Conservation (phyloP, 2,797 vertebrate genomes). For the Galagoides demidoff region DNA sequence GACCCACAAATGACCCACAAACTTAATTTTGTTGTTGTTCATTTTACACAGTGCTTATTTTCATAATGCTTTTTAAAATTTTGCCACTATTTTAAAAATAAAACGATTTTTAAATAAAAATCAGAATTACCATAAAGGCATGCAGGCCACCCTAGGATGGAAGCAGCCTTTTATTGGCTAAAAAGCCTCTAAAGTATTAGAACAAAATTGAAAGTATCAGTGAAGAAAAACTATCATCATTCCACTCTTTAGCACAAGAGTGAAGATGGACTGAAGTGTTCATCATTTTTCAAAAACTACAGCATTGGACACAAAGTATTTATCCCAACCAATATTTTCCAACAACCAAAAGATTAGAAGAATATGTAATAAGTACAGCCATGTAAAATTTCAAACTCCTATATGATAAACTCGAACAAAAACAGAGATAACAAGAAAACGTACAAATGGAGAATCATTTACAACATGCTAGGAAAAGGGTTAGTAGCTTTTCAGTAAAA, state of each 20-base stretch:
- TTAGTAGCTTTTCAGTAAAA: neutral
- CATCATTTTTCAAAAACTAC: neutral
- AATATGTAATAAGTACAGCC: neutral
- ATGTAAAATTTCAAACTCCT: neutral
- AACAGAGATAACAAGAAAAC: neutral
- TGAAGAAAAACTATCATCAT: neutral
- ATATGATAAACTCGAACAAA: constrained; percentile 29
- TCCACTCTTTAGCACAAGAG: neutral
- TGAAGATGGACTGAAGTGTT: neutral
- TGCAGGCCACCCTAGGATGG: too few species aligned
- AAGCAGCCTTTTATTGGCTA: neutral
- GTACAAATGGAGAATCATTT: neutral
- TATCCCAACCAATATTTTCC: neutral
- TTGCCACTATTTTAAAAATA: neutral
- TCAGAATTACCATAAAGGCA: neutral
- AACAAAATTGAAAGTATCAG: neutral
- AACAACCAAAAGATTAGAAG: neutral
- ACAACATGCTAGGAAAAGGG: neutral
- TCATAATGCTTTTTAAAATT: neutral
- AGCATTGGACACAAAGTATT: neutral
- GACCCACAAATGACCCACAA: neutral
- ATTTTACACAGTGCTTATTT: neutral
- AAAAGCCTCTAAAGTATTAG: neutral
- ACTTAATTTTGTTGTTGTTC: neutral
- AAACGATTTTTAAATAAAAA: neutral